phyloP scores from a whole-genome alignment of 2,797 vertebrate species.

The Acomys russatus region DNA sequence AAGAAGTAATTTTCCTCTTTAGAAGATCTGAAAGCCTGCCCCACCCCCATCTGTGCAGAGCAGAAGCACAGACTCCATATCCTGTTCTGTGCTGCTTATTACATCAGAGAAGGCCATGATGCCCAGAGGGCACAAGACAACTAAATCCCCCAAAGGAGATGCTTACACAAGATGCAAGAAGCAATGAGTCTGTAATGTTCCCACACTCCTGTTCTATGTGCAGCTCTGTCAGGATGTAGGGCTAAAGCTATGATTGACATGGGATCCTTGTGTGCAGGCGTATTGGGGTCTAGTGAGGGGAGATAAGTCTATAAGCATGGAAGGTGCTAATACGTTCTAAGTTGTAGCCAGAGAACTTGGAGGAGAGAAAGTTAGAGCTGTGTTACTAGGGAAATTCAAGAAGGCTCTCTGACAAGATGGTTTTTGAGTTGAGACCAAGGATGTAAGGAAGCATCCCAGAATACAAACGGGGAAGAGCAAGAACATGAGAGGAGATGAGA shows the following conservation, averaged over 20 bases:
- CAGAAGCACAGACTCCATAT: too few species aligned
- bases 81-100: background rate
- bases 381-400: background rate
- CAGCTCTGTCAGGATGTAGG: accelerated
- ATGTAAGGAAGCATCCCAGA: background rate
- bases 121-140: background rate
- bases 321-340: background rate
- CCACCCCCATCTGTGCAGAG: background rate
- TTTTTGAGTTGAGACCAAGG: background rate
- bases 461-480: too few species aligned
- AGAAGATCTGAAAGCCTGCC: background rate
- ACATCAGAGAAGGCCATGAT: background rate
- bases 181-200: background rate
- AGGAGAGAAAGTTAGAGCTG: background rate
- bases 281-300: background rate
- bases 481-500: background rate
- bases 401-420: background rate
- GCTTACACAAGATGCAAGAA: background rate
- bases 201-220: accelerated
- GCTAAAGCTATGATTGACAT: accelerated
- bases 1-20: conserved; percentile 40
- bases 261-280: background rate
- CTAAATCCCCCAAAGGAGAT: background rate
- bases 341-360: background rate
- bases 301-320: background rate